phyloP scores from a whole-genome alignment of 2,797 vertebrate species.

The Mycteria americana region DNA sequence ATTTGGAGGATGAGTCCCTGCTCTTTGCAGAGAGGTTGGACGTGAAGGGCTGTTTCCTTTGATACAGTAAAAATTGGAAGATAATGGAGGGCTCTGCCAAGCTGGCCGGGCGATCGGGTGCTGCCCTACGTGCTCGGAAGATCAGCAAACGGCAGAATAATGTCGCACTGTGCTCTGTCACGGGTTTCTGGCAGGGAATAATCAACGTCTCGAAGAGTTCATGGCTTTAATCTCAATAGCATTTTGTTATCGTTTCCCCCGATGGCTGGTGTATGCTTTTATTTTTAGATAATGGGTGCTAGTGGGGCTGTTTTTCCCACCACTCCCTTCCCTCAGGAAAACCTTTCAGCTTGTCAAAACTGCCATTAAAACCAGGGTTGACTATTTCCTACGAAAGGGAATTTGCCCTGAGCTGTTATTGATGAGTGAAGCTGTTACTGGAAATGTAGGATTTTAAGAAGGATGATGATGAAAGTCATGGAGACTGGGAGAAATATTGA shows the following conservation, averaged over 20 bases:
- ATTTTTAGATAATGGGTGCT: not conserved
- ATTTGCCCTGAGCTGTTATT: not conserved
- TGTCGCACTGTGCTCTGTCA: not conserved
- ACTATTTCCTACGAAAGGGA: not conserved
- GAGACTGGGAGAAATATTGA: not conserved
- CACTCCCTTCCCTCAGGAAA: not conserved
- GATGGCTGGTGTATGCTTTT: not conserved
- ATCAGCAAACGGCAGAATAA: not conserved
- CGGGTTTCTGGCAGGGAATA: not conserved
- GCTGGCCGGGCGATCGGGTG: fast-evolving
- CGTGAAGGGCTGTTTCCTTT: not conserved
- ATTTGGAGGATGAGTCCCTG: not conserved
- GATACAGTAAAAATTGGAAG: not conserved
- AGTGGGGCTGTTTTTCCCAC: not conserved
- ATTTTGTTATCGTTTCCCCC: not conserved
- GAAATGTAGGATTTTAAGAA: not conserved
- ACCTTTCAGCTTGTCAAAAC: not conserved
- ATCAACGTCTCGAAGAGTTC: not conserved
- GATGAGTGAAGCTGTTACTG: not conserved
- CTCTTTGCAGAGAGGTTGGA: not conserved
- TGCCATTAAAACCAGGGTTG: not conserved
- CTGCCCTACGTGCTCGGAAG: not conserved
- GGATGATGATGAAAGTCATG: not conserved
- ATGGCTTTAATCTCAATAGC: not conserved
- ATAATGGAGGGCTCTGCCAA: not conserved